Conservation (phyloP, 1,140 invertebrate species). For the Metopolophium dirhodum region DNA sequence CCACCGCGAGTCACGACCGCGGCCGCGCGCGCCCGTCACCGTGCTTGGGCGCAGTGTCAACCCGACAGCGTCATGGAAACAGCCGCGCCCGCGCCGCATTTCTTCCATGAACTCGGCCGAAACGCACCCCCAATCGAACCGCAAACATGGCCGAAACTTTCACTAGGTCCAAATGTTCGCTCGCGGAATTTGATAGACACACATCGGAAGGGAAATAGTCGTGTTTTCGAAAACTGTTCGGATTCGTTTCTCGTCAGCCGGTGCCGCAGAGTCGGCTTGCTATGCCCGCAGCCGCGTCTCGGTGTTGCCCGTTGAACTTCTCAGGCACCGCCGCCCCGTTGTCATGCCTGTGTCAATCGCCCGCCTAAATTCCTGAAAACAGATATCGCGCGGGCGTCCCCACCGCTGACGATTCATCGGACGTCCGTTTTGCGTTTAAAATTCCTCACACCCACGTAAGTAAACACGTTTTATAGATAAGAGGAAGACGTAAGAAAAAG, state of each 20-base stretch:
- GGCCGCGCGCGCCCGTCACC: background rate
- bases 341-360: background rate
- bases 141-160: slow-evolving; percentile 7
- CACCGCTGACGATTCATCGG: no score
- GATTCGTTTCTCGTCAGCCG: background rate
- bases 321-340: background rate
- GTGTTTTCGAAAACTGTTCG: background rate
- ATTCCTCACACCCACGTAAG: background rate
- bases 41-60: background rate
- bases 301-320: background rate
- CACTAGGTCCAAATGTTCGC: background rate
- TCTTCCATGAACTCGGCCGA: background rate
- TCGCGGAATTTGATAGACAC: background rate
- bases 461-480: background rate
- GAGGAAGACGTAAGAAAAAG: background rate
- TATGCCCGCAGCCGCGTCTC: background rate
- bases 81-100: background rate
- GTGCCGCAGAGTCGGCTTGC: background rate
- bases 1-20: background rate
- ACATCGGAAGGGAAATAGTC: background rate
- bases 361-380: slow-evolving; percentile 34
- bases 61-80: background rate
- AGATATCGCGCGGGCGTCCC: background rate
- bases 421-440: background rate
- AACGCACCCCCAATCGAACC: background rate